Percentiles rank a stretch among this genome's conserved stretches.
Conservation (phyloP, 2,888 invertebrate genomes). For the Kryphioiulus occultus region DNA sequence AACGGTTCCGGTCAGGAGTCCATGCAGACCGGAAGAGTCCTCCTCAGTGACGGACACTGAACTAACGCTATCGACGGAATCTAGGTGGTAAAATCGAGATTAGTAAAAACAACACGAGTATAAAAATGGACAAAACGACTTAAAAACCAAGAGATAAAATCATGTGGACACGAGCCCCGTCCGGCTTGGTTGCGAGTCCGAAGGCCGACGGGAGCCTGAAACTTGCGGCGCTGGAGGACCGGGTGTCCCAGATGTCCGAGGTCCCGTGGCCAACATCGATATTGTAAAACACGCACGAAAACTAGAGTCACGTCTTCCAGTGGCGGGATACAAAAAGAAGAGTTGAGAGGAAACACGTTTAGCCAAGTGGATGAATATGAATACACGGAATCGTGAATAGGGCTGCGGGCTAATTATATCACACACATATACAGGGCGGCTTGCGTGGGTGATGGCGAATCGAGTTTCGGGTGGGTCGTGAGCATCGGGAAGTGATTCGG, state of each 20-base stretch:
- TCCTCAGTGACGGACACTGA: background rate
- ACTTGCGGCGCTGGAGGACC: background rate
- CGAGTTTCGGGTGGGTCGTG: background rate
- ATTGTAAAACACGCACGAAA: background rate
- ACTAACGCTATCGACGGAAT: conserved; percentile 5
- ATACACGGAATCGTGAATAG: background rate
- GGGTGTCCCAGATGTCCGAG: background rate
- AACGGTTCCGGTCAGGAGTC: background rate
- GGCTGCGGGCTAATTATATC: conserved; percentile 35
- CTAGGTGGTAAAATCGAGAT: conserved; percentile 16
- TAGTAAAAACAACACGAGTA: conserved; percentile 35
- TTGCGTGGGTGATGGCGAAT: background rate
- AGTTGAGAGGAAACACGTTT: background rate
- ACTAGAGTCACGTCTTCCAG: background rate
- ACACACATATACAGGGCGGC: conserved; percentile 30
- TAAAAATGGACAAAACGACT: conserved; percentile 35
- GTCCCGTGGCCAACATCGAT: background rate
- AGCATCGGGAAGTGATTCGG: background rate
- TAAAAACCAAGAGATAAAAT: conserved; percentile 35
- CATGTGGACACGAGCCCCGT: background rate
- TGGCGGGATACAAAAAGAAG: background rate
- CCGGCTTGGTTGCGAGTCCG: background rate
- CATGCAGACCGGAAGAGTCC: background rate
- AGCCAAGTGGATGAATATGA: conserved; percentile 35
- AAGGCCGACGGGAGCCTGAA: background rate